Conservation (phyloP, 2,888 invertebrate species). For the Polylopha cassiicola region DNA sequence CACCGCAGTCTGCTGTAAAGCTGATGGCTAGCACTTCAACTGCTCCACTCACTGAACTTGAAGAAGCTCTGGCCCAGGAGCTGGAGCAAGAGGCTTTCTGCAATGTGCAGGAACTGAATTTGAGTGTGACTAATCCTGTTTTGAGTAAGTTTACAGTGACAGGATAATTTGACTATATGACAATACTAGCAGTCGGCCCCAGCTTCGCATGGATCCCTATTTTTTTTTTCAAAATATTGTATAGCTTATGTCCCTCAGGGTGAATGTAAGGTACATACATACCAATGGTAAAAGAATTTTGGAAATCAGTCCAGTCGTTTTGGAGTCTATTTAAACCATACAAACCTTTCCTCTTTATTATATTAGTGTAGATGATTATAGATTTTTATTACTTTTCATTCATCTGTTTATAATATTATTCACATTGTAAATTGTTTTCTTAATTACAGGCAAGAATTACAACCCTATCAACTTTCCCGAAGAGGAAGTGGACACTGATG, state of each 20-base stretch:
- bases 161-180: too few relatives aligned
- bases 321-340: too few relatives aligned
- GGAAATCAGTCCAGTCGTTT: too few relatives aligned
- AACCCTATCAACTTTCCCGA: constrained; percentile 28
- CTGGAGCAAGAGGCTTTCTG: constrained; percentile 34
- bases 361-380: background rate
- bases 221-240: too few relatives aligned
- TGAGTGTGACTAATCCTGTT: constrained; percentile 38
- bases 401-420: background rate
- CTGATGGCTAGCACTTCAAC: constrained; percentile 29
- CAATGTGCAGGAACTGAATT: constrained; percentile 45
- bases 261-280: too few relatives aligned
- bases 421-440: background rate
- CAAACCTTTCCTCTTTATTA: too few relatives aligned
- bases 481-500: constrained; percentile 38
- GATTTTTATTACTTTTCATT: too few relatives aligned
- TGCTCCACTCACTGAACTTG: constrained; percentile 1
- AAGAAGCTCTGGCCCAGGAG: constrained; percentile 14
- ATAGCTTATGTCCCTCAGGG: too few relatives aligned
- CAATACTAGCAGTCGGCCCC: too few relatives aligned
- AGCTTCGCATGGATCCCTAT: too few relatives aligned
- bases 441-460: constrained; percentile 17
- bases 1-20: constrained; percentile 27
- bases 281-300: too few relatives aligned
- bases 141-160: constrained; percentile 39